Base-by-base conservation (phyloP, 2,113 vertebrate genomes). In the Larimichthys polyactis region DNA sequence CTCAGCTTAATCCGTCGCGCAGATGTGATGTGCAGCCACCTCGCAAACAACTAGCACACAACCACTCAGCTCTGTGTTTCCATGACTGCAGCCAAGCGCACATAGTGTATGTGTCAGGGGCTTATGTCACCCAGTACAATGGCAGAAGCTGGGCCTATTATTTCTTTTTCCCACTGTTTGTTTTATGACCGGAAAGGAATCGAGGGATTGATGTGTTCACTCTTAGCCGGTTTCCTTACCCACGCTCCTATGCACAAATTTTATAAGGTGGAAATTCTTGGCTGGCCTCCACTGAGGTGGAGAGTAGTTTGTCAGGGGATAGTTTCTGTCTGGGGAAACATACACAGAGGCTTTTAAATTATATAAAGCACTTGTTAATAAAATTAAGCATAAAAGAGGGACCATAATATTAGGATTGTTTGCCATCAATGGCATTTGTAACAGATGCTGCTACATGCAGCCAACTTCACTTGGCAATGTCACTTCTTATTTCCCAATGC, bases 401-500 rank as follows among this genome's bases (percentile, higher is more conserved):
- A 80, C 78, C 79, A 82, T 86, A 88, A 90, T 79, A 87, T 84
- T 82, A 75, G 75, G 80, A 83, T 84, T 89, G 72, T 88, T 89
- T 51, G 12, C 78, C 75, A 82, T 82, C 59, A 16, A 64, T 84
- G 71, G 76, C 91, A 40, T 87, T 78, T 85, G 75, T 81, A 90
- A 82, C 88, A 86, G 83, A 82, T 87, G 83, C 81, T 78, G 90
- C 74, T 44, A 71, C 83, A 49, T 3, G 87, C 82, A 80, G 88
- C 85, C 90, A 91, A 79, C 85, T 87, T 82, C 81, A 81, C 72
- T 90, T 90, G 79, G 88, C 79, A 90, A 83, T 27, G 80, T 86
- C 90, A 93, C 76, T 84, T 84, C 58, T 90, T 83, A 86, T 92
- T 92, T 93, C 77, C 72, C 79, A 89, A 55, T 59, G 78, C 87